A percentile compares a stretch with the other conserved stretches of the same genome.
Conservation (phyloP, 2,113 vertebrate genomes). For the Lipophrys pholis region DNA sequence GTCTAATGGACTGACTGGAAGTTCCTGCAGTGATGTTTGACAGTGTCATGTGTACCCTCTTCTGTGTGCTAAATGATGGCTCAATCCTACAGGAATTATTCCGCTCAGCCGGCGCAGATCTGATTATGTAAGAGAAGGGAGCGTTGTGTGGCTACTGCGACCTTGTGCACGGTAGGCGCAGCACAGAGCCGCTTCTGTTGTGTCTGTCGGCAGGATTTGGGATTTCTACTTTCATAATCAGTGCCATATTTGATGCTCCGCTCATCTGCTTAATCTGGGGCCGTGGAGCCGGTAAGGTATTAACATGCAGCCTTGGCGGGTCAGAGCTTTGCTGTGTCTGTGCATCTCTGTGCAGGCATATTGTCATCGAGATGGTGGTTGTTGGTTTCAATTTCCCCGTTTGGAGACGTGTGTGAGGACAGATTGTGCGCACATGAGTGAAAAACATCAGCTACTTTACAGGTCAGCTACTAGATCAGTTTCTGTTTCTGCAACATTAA, state of each 20-base stretch:
- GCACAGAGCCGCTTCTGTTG: conserved; percentile 36
- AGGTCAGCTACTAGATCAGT: too few species aligned
- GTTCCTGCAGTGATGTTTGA: neutral
- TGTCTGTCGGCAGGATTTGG: conserved; percentile 44
- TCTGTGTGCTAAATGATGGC: conserved; percentile 28
- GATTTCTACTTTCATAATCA: conserved; percentile 11
- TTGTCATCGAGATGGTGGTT: neutral
- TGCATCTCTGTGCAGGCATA: neutral
- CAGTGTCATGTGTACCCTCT: neutral
- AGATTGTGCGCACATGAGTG: too few species aligned
- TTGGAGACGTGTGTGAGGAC: too few species aligned
- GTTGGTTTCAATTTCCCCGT: too few species aligned
- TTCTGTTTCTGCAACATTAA: too few species aligned
- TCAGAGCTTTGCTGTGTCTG: conserved; percentile 4
- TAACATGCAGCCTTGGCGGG: neutral
- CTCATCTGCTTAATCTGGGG: conserved; percentile 29
- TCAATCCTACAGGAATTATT: conserved; percentile 59
- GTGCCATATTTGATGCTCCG: conserved; percentile 31
- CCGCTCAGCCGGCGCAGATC: conserved; percentile 43
- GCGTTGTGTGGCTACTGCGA: conserved; percentile 52
- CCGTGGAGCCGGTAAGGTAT: conserved; percentile 20
- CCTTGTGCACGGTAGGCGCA: conserved; percentile 58
- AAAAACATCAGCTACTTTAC: too few species aligned
- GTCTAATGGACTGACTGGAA: neutral
- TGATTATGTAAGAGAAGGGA: conserved; percentile 67